A percentile compares a stretch with the other conserved stretches of the same genome.
Evolutionary conservation across 2,113 vertebrate genomes (phyloP).

Genomic region (Lucifuga dentata): DNA sequence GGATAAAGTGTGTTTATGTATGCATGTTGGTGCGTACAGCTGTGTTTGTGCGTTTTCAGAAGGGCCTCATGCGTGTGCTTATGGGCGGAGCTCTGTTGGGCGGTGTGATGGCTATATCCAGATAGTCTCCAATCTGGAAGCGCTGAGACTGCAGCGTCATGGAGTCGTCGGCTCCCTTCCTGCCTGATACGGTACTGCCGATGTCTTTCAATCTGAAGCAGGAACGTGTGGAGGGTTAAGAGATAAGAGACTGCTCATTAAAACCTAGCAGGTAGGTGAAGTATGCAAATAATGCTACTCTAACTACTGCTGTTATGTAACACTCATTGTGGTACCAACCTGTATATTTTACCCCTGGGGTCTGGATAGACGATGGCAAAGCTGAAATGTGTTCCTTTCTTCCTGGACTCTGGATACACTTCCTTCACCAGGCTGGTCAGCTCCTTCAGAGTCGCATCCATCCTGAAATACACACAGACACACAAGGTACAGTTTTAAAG

Average conservation of each 20-base stretch:
- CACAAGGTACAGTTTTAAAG: slow-evolving; percentile 1
- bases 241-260: no score
- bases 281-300: no score
- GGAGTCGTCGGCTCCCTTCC: slow-evolving; percentile 95
- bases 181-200: slow-evolving; percentile 93
- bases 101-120: slow-evolving; percentile 97
- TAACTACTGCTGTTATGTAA: background rate
- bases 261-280: no score
- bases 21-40: background rate
- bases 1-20: background rate
- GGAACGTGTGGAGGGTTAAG: background rate
- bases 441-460: slow-evolving; percentile 99
- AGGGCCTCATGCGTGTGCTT: slow-evolving; percentile 92
- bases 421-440: slow-evolving; percentile 97
- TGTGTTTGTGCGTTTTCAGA: slow-evolving; percentile 76
- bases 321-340: slow-evolving; percentile 76
- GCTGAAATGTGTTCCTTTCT: slow-evolving; percentile 97
- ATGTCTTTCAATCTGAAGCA: slow-evolving; percentile 91
- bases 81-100: slow-evolving; percentile 93
- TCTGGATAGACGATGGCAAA: slow-evolving; percentile 97
- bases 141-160: slow-evolving; percentile 98
- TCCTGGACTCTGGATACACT: slow-evolving; percentile 96
- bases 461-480: slow-evolving; percentile 78
- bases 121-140: slow-evolving; percentile 97
- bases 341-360: slow-evolving; percentile 92